phyloP scores from a whole-genome alignment of 2,797 vertebrate genomes.

The Hyperoplus lanceolatus region DNA sequence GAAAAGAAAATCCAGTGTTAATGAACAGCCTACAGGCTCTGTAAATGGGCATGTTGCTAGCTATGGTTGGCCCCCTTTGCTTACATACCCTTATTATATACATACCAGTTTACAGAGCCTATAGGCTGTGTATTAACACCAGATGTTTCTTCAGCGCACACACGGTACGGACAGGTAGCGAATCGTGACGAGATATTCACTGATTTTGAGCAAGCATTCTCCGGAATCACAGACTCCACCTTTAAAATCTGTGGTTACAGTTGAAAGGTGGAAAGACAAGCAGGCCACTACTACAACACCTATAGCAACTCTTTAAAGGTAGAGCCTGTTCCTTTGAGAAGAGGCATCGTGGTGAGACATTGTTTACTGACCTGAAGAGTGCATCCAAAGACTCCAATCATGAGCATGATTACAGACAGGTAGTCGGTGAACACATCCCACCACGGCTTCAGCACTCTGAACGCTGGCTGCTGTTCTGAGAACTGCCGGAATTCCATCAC shows the following conservation, averaged over 20 bases:
- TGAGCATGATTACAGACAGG: constrained; percentile 97
- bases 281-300: neutral
- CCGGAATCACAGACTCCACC: neutral
- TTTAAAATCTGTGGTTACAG: neutral
- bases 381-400: constrained; percentile 98
- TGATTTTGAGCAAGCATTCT: too few relatives aligned
- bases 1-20: too few relatives aligned
- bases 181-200: too few relatives aligned
- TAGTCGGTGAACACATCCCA: constrained; percentile 99
- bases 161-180: too few relatives aligned
- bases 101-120: too few relatives aligned
- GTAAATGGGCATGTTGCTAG: too few relatives aligned
- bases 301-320: neutral
- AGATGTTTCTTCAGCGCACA: too few relatives aligned
- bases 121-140: too few relatives aligned
- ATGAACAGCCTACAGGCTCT: too few relatives aligned
- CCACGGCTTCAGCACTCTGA: constrained; percentile 98
- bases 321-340: neutral
- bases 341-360: neutral
- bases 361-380: constrained; percentile 92
- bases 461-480: constrained; percentile 96
- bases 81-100: too few relatives aligned
- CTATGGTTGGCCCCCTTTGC: too few relatives aligned
- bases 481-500: constrained; percentile 99
- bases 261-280: neutral